Evolutionary conservation across 2,113 vertebrate genomes (phyloP), one percentile per base, ranked within the genome.

Genomic region (Siniperca knerii): DNA sequence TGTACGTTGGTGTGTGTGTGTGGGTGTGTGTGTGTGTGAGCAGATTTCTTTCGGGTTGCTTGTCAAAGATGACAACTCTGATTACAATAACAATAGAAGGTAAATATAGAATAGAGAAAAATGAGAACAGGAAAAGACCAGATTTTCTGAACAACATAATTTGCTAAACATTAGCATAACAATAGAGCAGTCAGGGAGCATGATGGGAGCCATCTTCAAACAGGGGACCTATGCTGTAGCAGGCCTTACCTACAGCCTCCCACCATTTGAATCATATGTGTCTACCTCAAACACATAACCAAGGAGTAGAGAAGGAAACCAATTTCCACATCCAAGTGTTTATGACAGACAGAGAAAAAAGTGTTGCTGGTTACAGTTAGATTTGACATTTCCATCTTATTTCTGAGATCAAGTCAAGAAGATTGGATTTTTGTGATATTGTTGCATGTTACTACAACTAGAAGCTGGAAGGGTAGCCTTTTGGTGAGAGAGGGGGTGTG

Each of bases 31-130:
- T 29, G 81, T 61, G 61, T 35, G 23, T 18, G 50, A 66, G 74
- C 25, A 25, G 23, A 79, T 82, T 84, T 68, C 82, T 37, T 82
- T 67, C 58, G 60, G 70, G 40, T n/a, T 72, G 77, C 77, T 79
- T 79, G 80, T 92, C 84, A 89, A 72, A 75, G 46, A 81, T 88
- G 87, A 90, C 89, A 91, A 77, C 65, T 84, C 54, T 90, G 75
- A 92, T 92, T 89, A 80, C 50, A 71, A 78, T 82, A 83, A 92
- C 86, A 92, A 92, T 80, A 88, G 81, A 68, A 73, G 66, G 33
- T 83, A 87, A 86, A 87, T 91, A 83, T 75, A 86, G 84, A 87
- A 69, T 3, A 60, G 42, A 82, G 65, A 88, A 77, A 81, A 82
- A 79, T 37, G 65, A 75, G 65, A 84, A 77, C 35, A 84, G 67